Evolutionary conservation across 2,797 vertebrate species (phyloP).

Genomic region (Macropus fuliginosus): DNA sequence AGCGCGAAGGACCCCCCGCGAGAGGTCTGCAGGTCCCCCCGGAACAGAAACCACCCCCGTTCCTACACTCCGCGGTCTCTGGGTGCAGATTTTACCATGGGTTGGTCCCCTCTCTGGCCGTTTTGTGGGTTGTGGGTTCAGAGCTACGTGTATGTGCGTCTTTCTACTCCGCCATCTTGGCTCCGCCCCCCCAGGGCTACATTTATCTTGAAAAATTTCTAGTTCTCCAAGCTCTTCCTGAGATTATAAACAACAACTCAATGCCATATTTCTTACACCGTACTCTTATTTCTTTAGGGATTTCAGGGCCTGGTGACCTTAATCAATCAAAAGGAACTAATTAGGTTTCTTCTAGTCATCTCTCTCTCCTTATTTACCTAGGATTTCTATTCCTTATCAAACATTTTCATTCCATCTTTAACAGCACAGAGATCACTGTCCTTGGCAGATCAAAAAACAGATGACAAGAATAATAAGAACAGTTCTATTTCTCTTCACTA

Average conservation of each 20-base stretch:
- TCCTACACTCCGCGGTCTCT: too few relatives aligned
- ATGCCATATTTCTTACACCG: neutral
- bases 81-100: too few relatives aligned
- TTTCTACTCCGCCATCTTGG: too few relatives aligned
- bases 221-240: neutral
- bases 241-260: neutral
- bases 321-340: neutral
- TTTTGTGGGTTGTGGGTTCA: too few relatives aligned
- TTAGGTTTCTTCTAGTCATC: too few relatives aligned
- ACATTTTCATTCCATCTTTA: neutral
- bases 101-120: too few relatives aligned
- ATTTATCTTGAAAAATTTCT: neutral
- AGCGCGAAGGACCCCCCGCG: too few relatives aligned
- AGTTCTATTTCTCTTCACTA: neutral
- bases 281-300: neutral
- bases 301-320: neutral
- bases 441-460: neutral
- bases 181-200: too few relatives aligned
- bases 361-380: neutral
- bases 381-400: neutral
- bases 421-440: neutral
- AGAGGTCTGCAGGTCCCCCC: too few relatives aligned
- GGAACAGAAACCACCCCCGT: too few relatives aligned
- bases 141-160: too few relatives aligned
- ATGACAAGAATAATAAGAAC: neutral